Percentiles rank a stretch among this genome's conserved stretches.
phyloP scores from a whole-genome alignment of 2,113 vertebrate species.

The Phrynosoma blainvillii region DNA sequence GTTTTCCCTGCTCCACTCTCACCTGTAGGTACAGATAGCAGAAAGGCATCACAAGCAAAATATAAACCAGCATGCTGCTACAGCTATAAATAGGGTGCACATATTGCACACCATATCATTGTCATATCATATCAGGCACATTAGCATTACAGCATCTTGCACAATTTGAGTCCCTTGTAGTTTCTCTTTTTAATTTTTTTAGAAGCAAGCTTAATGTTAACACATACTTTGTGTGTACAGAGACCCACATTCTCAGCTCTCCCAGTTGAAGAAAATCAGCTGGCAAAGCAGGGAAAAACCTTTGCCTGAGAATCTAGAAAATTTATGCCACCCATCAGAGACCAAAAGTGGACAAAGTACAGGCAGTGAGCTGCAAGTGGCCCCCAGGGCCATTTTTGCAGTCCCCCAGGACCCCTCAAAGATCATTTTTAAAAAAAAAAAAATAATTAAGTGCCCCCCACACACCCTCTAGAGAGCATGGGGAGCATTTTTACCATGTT shows the following conservation, averaged over 20 bases:
- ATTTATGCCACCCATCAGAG: neutral
- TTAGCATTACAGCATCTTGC: neutral
- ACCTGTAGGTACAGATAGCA: conserved; percentile 75
- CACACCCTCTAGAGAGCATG: too few relatives aligned
- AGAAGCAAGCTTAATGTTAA: neutral
- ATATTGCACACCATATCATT: neutral
- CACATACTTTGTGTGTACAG: neutral
- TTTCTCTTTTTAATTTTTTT: neutral
- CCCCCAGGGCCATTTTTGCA: too few relatives aligned
- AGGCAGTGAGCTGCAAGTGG: too few relatives aligned
- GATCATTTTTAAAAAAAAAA: too few relatives aligned
- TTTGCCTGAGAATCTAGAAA: neutral
- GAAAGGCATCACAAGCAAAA: conserved; percentile 24
- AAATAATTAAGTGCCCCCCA: too few relatives aligned
- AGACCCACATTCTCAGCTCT: neutral
- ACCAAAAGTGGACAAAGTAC: too few relatives aligned
- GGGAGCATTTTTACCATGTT: too few relatives aligned
- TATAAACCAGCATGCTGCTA: neutral
- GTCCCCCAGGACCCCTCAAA: too few relatives aligned
- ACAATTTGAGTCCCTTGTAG: neutral
- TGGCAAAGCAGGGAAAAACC: neutral
- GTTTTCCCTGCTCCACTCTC: conserved; percentile 98
- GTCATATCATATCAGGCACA: too few relatives aligned
- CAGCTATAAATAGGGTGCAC: neutral
- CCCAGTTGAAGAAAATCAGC: neutral